Percentiles rank a stretch among this genome's conserved stretches.
Evolutionary conservation across 1,140 invertebrate genomes (phyloP).

Genomic region (Lepidurus arcticus): DNA sequence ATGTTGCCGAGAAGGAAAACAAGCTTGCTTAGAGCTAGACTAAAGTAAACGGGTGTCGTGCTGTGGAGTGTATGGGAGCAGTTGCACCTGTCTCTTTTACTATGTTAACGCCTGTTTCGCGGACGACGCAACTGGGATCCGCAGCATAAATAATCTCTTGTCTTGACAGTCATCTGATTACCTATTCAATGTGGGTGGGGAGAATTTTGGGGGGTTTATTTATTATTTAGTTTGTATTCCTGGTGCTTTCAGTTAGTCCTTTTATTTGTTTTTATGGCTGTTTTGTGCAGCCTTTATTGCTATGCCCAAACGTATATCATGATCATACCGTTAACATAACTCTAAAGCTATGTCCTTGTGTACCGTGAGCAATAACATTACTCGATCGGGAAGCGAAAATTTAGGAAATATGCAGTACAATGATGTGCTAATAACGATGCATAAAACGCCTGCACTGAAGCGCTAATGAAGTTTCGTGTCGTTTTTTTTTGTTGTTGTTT

Average conservation of each 20-base stretch:
- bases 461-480: background rate
- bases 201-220: background rate
- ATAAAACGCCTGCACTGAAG: background rate
- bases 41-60: background rate
- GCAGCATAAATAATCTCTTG: slow-evolving; percentile 12
- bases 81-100: slow-evolving; percentile 4
- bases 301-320: too few relatives aligned
- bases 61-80: slow-evolving; percentile 3
- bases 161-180: slow-evolving; percentile 19
- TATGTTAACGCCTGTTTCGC: slow-evolving; percentile 5
- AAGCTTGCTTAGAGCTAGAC: background rate
- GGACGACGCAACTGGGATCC: background rate
- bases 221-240: background rate
- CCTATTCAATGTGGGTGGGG: slow-evolving; percentile 2
- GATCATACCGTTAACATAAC: too few relatives aligned
- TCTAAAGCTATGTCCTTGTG: too few relatives aligned
- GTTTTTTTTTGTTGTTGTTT: slow-evolving; percentile 25
- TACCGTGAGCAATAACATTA: too few relatives aligned
- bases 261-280: background rate
- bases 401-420: too few relatives aligned
- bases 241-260: background rate
- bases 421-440: background rate
- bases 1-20: background rate
- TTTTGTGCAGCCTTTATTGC: background rate
- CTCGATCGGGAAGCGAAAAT: too few relatives aligned